phyloP scores from a whole-genome alignment of 1,140 invertebrate species.

The Homarus americanus region DNA sequence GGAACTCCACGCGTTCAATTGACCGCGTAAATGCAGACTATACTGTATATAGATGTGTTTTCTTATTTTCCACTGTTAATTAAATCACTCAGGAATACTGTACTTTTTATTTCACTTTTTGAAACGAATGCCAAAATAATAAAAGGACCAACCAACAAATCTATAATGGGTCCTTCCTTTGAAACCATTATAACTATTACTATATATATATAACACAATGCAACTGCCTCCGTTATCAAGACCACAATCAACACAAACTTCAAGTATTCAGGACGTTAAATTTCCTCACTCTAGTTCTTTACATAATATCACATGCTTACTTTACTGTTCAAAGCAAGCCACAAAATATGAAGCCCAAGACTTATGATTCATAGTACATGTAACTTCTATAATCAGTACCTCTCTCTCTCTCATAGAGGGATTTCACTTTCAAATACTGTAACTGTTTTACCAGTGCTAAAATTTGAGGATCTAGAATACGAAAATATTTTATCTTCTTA shows the following conservation, averaged over 20 bases:
- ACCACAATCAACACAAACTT: neutral
- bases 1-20: too few relatives aligned
- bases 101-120: neutral
- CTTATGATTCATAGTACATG: too few relatives aligned
- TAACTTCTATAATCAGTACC: too few relatives aligned
- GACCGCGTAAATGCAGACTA: too few relatives aligned
- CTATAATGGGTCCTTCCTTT: neutral
- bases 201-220: neutral
- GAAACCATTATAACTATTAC: neutral
- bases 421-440: neutral
- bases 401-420: neutral
- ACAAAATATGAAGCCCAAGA: too few relatives aligned
- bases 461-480: constrained; percentile 11
- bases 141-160: neutral
- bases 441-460: constrained; percentile 12
- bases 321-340: neutral
- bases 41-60: too few relatives aligned
- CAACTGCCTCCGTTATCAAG: neutral
- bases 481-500: constrained; percentile 31
- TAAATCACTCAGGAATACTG: neutral
- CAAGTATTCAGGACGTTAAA: neutral
- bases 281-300: neutral
- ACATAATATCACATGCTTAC: neutral
- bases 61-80: too few relatives aligned
- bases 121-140: neutral